These are phyloP conservation scores for Mythimna lalbum DNA, from an alignment of 2,888 invertebrate species.

Conservation along the genomic window DNA sequence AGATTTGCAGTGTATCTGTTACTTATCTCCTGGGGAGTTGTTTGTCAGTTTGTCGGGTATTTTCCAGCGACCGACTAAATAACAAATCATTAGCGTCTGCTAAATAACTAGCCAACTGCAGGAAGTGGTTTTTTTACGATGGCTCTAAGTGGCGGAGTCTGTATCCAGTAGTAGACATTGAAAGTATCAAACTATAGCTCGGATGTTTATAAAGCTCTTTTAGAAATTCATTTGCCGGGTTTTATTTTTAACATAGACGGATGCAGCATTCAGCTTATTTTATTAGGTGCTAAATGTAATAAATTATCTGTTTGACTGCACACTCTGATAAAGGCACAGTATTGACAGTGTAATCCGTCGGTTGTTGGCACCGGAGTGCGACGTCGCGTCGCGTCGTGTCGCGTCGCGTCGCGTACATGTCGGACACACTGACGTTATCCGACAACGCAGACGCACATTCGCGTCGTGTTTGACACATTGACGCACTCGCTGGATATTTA, in stretches of 20 bases:
- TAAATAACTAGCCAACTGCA: neutral
- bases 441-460: neutral
- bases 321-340: neutral
- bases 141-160: neutral
- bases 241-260: neutral
- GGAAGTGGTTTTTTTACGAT: constrained; percentile 1
- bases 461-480: constrained; percentile 9
- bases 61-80: constrained; percentile 19
- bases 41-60: constrained; percentile 17
- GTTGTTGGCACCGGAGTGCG: neutral
- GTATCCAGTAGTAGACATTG: neutral
- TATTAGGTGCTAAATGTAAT: constrained; percentile 6
- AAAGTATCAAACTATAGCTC: neutral
- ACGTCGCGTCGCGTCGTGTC: neutral
- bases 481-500: constrained; percentile 16
- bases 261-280: neutral
- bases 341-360: constrained; percentile 2
- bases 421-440: constrained; percentile 1
- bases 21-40: neutral
- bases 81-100: constrained; percentile 10
- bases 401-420: too few relatives aligned
- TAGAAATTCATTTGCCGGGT: neutral
- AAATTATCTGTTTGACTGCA: neutral
- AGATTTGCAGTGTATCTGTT: constrained; percentile 18
- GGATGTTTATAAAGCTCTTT: neutral